Evolutionary conservation across 2,888 invertebrate species (phyloP).

Genomic region (Lymantria dispar): DNA sequence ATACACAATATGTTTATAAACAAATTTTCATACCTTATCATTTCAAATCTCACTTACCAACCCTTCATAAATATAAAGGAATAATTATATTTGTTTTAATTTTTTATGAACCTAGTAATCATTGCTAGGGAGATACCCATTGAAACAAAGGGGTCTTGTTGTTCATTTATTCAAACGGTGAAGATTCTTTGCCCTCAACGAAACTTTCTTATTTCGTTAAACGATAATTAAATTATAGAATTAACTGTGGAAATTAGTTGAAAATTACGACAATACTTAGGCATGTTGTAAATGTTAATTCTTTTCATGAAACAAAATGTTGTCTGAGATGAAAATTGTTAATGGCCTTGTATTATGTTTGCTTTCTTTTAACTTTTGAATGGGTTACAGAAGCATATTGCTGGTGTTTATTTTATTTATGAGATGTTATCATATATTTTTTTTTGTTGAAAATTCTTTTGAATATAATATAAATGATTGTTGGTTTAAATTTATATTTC

Average conservation of each 20-base stretch:
- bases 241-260: conserved; percentile 39
- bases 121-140: conserved; percentile 39
- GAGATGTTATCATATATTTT: background rate
- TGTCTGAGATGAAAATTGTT: conserved; percentile 14
- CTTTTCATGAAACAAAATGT: conserved; percentile 12
- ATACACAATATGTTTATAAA: too few relatives aligned
- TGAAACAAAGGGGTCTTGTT: conserved; percentile 53
- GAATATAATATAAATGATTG: too few relatives aligned
- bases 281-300: conserved; percentile 24
- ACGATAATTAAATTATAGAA: conserved; percentile 44
- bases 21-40: too few relatives aligned
- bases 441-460: background rate
- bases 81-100: conserved; percentile 24
- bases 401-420: conserved; percentile 4
- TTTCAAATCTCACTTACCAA: too few relatives aligned
- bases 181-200: conserved; percentile 43
- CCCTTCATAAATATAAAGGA: conserved; percentile 12
- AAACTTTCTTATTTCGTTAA: conserved; percentile 49
- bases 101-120: conserved; percentile 50
- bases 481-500: too few relatives aligned
- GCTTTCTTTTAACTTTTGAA: conserved; percentile 9
- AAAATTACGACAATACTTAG: conserved; percentile 34
- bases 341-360: conserved; percentile 12
- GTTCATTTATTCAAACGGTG: conserved; percentile 54
- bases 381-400: conserved; percentile 7